phyloP scores from a whole-genome alignment of 2,113 vertebrate species.

The mouse (Mus musculus) region GRCm39 chr1:90952001-90952500 shows the following conservation, averaged over 20 bases:
- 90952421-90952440: background rate
- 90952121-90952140: background rate
- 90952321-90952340: background rate
- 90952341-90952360: too few relatives aligned
- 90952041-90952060: background rate
- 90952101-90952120: background rate
- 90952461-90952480: too few relatives aligned
- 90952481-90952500: too few relatives aligned
- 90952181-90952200: background rate
- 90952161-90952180: background rate
- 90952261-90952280: background rate
- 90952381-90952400: background rate
- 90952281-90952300: background rate
- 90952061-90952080: background rate
- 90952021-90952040: background rate
- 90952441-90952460: background rate
- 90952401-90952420: background rate
- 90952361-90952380: background rate
- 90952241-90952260: too few relatives aligned
- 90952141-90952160: background rate
- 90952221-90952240: background rate
- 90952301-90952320: background rate
- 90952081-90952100: background rate
- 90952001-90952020: background rate
- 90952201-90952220: rapidly evolving